Evolutionary conservation across 2,888 invertebrate species (phyloP).

Genomic region (Zhuqinia jingwanae): DNA sequence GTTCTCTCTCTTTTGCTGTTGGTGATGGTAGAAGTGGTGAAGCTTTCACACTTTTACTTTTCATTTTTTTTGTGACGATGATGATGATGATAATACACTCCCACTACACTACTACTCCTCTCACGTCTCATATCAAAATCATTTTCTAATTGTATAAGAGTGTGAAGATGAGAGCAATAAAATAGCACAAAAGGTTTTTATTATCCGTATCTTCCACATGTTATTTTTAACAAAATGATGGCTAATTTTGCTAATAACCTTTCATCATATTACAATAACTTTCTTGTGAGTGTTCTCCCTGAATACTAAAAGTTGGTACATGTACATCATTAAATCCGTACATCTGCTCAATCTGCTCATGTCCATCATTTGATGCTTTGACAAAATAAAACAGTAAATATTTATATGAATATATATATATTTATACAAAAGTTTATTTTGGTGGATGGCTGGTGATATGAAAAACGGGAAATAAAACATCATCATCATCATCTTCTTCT

Average conservation of each 20-base stretch:
- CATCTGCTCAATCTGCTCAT: slow-evolving; percentile 15
- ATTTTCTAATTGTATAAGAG: slow-evolving; percentile 4
- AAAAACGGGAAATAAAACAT: too few relatives aligned
- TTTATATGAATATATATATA: too few relatives aligned
- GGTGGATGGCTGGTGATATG: too few relatives aligned
- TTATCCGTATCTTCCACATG: slow-evolving; percentile 49
- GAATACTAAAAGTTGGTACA: neutral
- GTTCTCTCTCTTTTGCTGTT: neutral
- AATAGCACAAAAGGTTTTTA: slow-evolving; percentile 5
- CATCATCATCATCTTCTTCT: neutral
- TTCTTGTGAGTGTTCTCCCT: neutral
- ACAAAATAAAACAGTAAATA: neutral
- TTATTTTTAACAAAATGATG: slow-evolving; percentile 59
- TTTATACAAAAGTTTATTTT: too few relatives aligned
- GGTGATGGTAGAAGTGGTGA: slow-evolving; percentile 3
- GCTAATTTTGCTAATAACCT: slow-evolving; percentile 49
- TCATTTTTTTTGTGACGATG: too few relatives aligned
- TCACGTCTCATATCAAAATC: slow-evolving; percentile 27
- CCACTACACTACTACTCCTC: slow-evolving; percentile 4
- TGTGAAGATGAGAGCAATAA: neutral
- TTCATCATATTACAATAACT: slow-evolving; percentile 25
- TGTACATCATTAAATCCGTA: neutral
- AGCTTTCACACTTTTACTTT: slow-evolving; percentile 67
- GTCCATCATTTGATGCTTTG: neutral
- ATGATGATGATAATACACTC: neutral